phyloP scores from a whole-genome alignment of 2,797 vertebrate genomes.

The Perodicticus potto region DNA sequence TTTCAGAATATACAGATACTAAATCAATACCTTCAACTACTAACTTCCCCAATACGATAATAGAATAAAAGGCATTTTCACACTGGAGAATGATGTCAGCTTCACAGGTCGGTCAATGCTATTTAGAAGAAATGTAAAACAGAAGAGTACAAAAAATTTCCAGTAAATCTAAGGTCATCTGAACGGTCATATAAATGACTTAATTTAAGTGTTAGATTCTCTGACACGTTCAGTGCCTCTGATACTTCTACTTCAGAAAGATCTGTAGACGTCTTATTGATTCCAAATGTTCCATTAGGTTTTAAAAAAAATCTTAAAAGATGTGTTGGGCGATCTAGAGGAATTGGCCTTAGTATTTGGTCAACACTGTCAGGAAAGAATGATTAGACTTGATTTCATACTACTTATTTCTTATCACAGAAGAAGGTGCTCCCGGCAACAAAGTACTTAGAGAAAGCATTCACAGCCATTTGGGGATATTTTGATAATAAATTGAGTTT shows the following conservation, averaged over 20 bases:
- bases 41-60: not conserved
- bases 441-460: not conserved
- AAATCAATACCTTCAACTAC: slow-evolving; percentile 2
- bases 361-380: not conserved
- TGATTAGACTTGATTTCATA: not conserved
- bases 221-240: slow-evolving; percentile 15
- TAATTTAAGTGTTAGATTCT: slow-evolving; percentile 53
- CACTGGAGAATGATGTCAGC: slow-evolving; percentile 36
- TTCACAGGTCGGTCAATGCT: not conserved
- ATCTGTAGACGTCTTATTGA: not conserved
- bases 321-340: not conserved
- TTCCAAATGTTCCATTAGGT: slow-evolving; percentile 34
- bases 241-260: not conserved
- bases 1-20: not conserved
- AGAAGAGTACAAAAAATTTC: slow-evolving; percentile 33
- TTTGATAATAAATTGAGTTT: slow-evolving; percentile 42
- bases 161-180: slow-evolving; percentile 57
- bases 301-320: slow-evolving; percentile 37
- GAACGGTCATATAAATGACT: not conserved
- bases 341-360: slow-evolving; percentile 57
- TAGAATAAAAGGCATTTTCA: slow-evolving; percentile 35
- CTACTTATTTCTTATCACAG: not conserved
- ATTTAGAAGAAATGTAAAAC: slow-evolving; percentile 45
- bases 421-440: not conserved
- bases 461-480: not conserved